A percentile compares a stretch with the other conserved stretches of the same genome.
These are phyloP conservation scores for Orestias chungarensis DNA, from an alignment of 2,797 vertebrate species.

Conservation along the genomic window DNA sequence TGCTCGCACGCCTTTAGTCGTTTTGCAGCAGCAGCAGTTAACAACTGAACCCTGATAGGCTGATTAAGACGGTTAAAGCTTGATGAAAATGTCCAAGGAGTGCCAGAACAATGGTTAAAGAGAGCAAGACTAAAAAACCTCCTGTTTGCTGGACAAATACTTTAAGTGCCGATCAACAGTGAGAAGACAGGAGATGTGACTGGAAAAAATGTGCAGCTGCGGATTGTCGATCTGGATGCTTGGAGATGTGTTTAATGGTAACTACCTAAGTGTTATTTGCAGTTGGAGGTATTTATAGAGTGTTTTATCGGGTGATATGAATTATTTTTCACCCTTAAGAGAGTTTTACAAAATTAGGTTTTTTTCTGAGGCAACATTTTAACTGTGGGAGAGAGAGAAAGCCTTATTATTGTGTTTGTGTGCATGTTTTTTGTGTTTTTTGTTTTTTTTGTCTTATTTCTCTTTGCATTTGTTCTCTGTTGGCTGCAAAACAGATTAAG, in stretches of 20 bases:
- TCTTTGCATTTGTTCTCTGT: not conserved
- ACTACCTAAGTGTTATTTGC: conserved; percentile 43
- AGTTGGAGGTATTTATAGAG: conserved; percentile 13
- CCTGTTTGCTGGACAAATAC: conserved; percentile 33
- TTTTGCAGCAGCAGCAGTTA: conserved; percentile 61
- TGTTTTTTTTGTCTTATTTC: not conserved
- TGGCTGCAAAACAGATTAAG: not conserved
- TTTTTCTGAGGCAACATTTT: not conserved
- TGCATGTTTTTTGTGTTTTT: too few relatives aligned
- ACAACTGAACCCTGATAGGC: conserved; percentile 55
- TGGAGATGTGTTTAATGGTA: conserved; percentile 74
- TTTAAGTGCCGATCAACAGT: conserved; percentile 30
- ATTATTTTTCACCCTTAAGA: not conserved
- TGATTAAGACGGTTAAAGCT: conserved; percentile 27
- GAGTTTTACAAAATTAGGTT: not conserved
- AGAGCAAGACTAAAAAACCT: conserved; percentile 25
- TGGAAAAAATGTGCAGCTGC: conserved; percentile 71
- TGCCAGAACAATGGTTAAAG: conserved; percentile 47
- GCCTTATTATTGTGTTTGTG: too few relatives aligned
- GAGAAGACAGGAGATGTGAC: conserved; percentile 26
- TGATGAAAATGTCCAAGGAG: conserved; percentile 31
- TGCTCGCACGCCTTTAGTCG: conserved; percentile 33
- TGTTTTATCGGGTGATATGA: too few relatives aligned
- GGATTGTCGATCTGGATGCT: conserved; percentile 76
- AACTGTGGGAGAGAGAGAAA: not conserved